Evolutionary conservation across 2,113 vertebrate species (phyloP).

Genomic region (Regulus satrapa): DNA sequence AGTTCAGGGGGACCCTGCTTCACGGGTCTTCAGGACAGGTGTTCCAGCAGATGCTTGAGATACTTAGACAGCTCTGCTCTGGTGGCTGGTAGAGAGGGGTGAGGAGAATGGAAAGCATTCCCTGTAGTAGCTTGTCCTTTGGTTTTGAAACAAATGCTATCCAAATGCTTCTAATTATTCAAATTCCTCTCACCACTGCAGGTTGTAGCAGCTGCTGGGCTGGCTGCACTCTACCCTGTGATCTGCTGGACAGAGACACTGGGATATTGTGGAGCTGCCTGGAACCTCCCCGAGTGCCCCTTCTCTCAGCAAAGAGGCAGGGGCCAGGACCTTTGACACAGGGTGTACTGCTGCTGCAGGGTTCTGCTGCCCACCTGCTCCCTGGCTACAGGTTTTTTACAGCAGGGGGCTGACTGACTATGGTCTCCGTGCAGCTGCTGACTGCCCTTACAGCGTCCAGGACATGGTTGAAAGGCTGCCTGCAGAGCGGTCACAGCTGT

Average conservation of each 20-base stretch:
- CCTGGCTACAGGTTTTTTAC: rapidly evolving
- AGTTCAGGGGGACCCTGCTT: background rate
- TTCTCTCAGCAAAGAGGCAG: rapidly evolving
- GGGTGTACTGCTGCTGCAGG: rapidly evolving
- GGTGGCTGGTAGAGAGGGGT: background rate
- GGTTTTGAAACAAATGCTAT: background rate
- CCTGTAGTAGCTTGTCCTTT: background rate
- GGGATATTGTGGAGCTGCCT: rapidly evolving
- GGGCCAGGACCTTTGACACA: too few species aligned
- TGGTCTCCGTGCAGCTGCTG: rapidly evolving
- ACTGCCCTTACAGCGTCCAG: rapidly evolving
- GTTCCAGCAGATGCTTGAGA: background rate
- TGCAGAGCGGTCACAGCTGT: rapidly evolving
- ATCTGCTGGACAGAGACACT: rapidly evolving
- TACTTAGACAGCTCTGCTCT: background rate
- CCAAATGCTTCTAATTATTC: background rate
- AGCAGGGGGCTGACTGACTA: rapidly evolving
- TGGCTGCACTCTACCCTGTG: rapidly evolving
- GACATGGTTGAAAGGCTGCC: rapidly evolving
- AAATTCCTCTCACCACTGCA: background rate
- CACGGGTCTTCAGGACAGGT: background rate
- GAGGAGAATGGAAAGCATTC: background rate
- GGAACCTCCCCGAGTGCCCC: rapidly evolving
- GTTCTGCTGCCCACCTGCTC: rapidly evolving
- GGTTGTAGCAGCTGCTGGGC: rapidly evolving